phyloP scores from a whole-genome alignment of 2,888 invertebrate genomes.

The Dynastes hyllus region DNA sequence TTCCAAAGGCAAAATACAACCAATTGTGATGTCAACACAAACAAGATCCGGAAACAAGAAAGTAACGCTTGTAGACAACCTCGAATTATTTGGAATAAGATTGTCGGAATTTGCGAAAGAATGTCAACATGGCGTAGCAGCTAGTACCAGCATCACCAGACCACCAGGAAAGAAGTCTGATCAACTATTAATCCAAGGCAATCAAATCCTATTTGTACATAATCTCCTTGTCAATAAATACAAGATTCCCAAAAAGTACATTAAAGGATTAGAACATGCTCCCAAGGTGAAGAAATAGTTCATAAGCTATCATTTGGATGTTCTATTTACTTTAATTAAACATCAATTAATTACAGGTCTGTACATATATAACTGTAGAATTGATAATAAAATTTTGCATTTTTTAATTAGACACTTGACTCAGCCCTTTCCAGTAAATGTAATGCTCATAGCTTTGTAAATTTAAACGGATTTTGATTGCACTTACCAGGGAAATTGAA shows the following conservation, averaged over 20 bases:
- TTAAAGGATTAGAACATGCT: constrained; percentile 84
- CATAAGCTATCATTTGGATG: background rate
- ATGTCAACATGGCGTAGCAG: constrained; percentile 90
- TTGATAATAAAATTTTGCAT: constrained; percentile 15
- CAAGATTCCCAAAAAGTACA: constrained; percentile 82
- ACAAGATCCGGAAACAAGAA: constrained; percentile 92
- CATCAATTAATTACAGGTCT: background rate
- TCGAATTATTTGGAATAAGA: constrained; percentile 90
- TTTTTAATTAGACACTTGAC: background rate
- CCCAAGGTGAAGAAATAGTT: constrained; percentile 79
- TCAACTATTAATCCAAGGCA: constrained; percentile 92
- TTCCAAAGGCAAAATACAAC: constrained; percentile 82
- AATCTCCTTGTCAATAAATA: constrained; percentile 78
- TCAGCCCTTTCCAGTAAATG: too few species aligned
- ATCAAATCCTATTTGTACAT: constrained; percentile 79
- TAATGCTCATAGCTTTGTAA: too few species aligned
- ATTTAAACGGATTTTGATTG: too few species aligned
- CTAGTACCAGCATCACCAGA: constrained; percentile 87
- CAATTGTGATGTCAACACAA: constrained; percentile 84
- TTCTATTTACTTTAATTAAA: constrained; percentile 7
- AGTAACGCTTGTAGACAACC: constrained; percentile 92
- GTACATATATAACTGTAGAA: background rate
- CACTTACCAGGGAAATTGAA: too few species aligned
- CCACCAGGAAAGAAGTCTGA: constrained; percentile 81
- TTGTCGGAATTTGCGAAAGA: constrained; percentile 84